Evolutionary conservation across 2,797 vertebrate species (phyloP), one percentile per base, ranked within the genome.

Genomic region (Melanogrammus aeglefinus): DNA sequence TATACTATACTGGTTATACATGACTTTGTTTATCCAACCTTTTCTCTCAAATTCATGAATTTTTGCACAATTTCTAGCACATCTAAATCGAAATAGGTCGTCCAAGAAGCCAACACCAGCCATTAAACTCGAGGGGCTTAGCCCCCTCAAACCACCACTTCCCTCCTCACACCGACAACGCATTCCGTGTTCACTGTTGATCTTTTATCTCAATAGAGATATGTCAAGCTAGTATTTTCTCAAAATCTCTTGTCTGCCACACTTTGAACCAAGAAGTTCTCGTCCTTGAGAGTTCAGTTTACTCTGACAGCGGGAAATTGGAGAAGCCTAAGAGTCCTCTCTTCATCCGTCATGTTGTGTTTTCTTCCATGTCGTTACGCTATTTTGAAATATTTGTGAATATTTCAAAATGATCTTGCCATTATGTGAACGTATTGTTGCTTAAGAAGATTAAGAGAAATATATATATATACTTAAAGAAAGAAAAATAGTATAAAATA

Each of bases 61-160:
- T 51, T 51, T 51, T 51, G 66, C 66, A 69, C 66, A 44, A 10
- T 79, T 79, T 80, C 21, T 80, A 39, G 82, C 41, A 2, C 70
- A n/a, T 41, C 35, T 73, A 47, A 1, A 80, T 44, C 73, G 18
- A 75, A 70, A 82, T 8, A 47, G 74, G 74, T 83, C 75, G 85
- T 84, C 78, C 77, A 80, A 31, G 35, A 81, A 86, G 86, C 87
- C 87, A 89, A 89, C 92, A 91, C 88, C 91, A 92, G 90, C 89
- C 88, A 70, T 86, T 88, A 91, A 92, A 90, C 87, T 91, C 82
- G 27, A 79, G 83, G 72, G 0, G 13, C 80, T 82, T 29, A 9
- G 80, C 78, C 76, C 35, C 78, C 78, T 75, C 35, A 74, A 71
- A 75, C 36, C 69, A 35, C 76, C 79, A 81, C 81, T 81, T 86